A percentile compares a stretch with the other conserved stretches of the same genome.
Evolutionary conservation across 2,797 vertebrate species (phyloP).

Genomic region (Sebastes nivosus): DNA sequence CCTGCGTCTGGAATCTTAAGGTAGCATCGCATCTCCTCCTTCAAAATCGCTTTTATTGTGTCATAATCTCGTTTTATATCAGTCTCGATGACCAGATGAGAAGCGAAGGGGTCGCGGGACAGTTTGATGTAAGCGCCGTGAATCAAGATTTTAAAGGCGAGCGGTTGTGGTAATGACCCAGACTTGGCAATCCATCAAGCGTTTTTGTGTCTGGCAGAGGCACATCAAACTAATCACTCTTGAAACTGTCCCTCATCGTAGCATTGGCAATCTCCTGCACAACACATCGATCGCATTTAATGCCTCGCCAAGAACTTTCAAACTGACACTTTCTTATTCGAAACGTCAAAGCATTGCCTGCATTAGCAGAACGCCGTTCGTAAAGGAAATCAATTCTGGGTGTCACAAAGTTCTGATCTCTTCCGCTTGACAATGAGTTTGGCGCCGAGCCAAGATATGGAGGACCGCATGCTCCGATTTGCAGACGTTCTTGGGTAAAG

Average conservation of each 20-base stretch:
- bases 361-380: slow-evolving; percentile 31
- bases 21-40: not conserved
- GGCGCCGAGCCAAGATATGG: not conserved
- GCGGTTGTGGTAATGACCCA: slow-evolving; percentile 12
- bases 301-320: slow-evolving; percentile 49
- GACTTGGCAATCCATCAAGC: slow-evolving; percentile 38
- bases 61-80: slow-evolving; percentile 7
- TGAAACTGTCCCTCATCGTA: slow-evolving; percentile 35
- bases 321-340: slow-evolving; percentile 53
- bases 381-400: slow-evolving; percentile 38
- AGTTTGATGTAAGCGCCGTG: slow-evolving; percentile 21
- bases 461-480: not conserved
- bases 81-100: not conserved
- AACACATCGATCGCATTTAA: slow-evolving; percentile 52
- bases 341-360: slow-evolving; percentile 53
- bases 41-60: not conserved
- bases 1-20: not conserved
- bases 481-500: not conserved
- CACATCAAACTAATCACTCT: slow-evolving; percentile 61
- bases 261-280: slow-evolving; percentile 23
- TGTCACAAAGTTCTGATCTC: slow-evolving; percentile 14
- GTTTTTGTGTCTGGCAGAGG: slow-evolving; percentile 38
- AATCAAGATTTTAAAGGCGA: slow-evolving; percentile 46
- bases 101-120: not conserved
- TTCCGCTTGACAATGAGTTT: not conserved